Percentiles rank a stretch among this genome's conserved stretches.
phyloP scores from a whole-genome alignment of 2,888 invertebrate genomes.

The Hirtodrosophila histrioides region DNA sequence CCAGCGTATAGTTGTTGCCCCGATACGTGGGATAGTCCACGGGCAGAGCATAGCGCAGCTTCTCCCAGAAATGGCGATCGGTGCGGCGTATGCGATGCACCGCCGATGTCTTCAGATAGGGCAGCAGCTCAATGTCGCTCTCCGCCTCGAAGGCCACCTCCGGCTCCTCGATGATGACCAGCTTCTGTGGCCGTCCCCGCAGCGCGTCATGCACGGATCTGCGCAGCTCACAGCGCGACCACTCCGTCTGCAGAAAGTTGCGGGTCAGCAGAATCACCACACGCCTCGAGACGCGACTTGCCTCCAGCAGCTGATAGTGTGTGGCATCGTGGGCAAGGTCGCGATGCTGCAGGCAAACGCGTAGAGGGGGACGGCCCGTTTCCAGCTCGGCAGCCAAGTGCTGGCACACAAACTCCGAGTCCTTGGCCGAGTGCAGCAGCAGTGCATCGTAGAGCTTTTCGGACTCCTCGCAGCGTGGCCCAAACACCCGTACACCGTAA shows the following conservation, averaged over 20 bases:
- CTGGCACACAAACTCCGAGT: constrained; percentile 94
- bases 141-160: constrained; percentile 92
- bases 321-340: constrained; percentile 91
- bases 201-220: constrained; percentile 95
- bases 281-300: constrained; percentile 93
- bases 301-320: constrained; percentile 88
- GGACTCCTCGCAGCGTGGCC: constrained; percentile 90
- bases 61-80: constrained; percentile 97
- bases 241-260: constrained; percentile 96
- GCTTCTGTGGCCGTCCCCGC: constrained; percentile 92
- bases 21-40: constrained; percentile 89
- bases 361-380: constrained; percentile 89
- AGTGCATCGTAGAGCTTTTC: constrained; percentile 96
- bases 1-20: constrained; percentile 94
- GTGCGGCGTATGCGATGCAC: constrained; percentile 90
- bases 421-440: constrained; percentile 95
- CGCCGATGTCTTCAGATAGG: constrained; percentile 94
- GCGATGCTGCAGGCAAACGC: constrained; percentile 94
- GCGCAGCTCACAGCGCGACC: constrained; percentile 95
- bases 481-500: constrained; percentile 93
- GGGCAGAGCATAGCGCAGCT: constrained; percentile 94
- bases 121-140: constrained; percentile 94
- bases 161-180: constrained; percentile 95
- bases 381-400: constrained; percentile 94
- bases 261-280: constrained; percentile 94